Percentiles rank a stretch among this genome's conserved stretches.
Conservation (phyloP, 1,140 invertebrate genomes). For the Hyposmocoma kahamanoa region DNA sequence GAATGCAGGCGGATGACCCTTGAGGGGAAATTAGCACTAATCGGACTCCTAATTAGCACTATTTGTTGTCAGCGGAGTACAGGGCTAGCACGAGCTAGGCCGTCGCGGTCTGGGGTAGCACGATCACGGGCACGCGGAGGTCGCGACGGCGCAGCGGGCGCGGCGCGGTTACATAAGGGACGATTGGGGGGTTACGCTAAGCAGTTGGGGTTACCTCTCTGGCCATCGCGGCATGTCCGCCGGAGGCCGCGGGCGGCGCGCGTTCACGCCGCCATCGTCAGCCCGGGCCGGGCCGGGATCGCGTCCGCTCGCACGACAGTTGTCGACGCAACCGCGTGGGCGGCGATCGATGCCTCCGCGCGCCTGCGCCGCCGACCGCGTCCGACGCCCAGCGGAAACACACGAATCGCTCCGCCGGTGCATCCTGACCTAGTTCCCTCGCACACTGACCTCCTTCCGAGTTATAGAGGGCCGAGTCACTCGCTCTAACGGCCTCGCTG, state of each 20-base stretch:
- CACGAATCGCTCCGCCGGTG: constrained; percentile 30
- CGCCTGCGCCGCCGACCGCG: constrained; percentile 47
- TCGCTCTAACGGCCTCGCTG: no score
- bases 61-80: not conserved
- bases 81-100: not conserved
- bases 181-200: constrained; percentile 27
- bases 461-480: constrained; percentile 10
- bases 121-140: not conserved
- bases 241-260: constrained; percentile 66
- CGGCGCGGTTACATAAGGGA: constrained; percentile 39
- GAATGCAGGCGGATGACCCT: no score
- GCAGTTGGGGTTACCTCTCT: constrained; percentile 67
- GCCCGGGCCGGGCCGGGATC: constrained; percentile 56
- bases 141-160: constrained; percentile 16
- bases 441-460: constrained; percentile 61
- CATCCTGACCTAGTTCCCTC: constrained; percentile 58
- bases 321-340: not conserved
- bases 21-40: no score
- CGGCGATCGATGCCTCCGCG: constrained; percentile 50
- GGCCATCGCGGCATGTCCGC: constrained; percentile 74
- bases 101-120: constrained; percentile 16
- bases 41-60: no score
- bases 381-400: constrained; percentile 26
- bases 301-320: constrained; percentile 44
- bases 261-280: constrained; percentile 67